A percentile compares a stretch with the other conserved stretches of the same genome.
These are phyloP conservation scores for Tetramorium bicarinatum DNA, from an alignment of 2,888 invertebrate species.

Conservation along the genomic window DNA sequence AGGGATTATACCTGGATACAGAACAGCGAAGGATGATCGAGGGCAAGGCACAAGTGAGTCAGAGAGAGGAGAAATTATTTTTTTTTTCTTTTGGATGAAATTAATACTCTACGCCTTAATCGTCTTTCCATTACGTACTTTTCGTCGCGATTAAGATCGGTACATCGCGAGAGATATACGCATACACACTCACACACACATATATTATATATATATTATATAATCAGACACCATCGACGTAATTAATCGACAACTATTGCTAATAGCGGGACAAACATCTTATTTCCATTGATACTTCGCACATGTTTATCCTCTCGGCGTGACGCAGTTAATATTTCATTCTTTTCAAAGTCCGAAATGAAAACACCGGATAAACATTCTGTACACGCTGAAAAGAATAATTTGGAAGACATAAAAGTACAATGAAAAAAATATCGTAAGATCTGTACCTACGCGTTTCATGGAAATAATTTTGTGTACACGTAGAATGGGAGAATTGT, in stretches of 20 bases:
- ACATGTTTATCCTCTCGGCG: background rate
- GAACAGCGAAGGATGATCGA: constrained; percentile 76
- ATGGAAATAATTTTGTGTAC: background rate
- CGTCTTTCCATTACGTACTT: constrained; percentile 22
- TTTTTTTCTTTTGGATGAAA: constrained; percentile 63
- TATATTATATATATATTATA: constrained; percentile 8
- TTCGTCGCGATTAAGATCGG: constrained; percentile 43
- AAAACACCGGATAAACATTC: background rate
- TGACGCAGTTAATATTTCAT: constrained; percentile 31
- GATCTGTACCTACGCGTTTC: constrained; percentile 11
- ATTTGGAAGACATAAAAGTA: constrained; percentile 19
- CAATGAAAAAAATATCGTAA: background rate
- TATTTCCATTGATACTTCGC: constrained; percentile 6
- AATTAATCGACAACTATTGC: constrained; percentile 46
- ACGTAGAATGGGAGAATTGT: background rate
- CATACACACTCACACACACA: background rate
- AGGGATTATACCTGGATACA: constrained; percentile 64
- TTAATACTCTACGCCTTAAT: constrained; percentile 41
- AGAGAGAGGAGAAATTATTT: constrained; percentile 77
- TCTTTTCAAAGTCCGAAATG: background rate
- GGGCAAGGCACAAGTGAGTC: constrained; percentile 84
- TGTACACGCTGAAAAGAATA: constrained; percentile 9
- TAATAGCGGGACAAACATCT: constrained; percentile 29
- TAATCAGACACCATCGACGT: constrained; percentile 34
- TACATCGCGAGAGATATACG: constrained; percentile 24